These are phyloP conservation scores for Ophion obscuratus DNA, from an alignment of 2,888 invertebrate genomes.

Conservation along the genomic window DNA sequence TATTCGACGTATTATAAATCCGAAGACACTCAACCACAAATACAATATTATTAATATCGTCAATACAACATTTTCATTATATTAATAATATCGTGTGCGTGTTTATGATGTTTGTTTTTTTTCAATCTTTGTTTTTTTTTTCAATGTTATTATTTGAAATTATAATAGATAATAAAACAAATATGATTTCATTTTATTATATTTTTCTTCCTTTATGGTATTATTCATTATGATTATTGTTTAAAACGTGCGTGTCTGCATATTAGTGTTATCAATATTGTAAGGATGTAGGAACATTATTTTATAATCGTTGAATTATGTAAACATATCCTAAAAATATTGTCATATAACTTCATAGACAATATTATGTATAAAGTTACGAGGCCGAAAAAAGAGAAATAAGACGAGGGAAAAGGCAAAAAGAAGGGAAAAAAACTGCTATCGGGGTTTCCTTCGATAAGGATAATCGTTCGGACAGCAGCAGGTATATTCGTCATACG, in stretches of 20 bases:
- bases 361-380: background rate
- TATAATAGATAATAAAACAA: too few relatives aligned
- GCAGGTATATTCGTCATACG: background rate
- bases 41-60: too few relatives aligned
- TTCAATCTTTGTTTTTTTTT: too few relatives aligned
- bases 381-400: background rate
- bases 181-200: too few relatives aligned
- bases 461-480: background rate
- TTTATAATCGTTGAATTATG: background rate
- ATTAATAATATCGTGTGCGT: too few relatives aligned
- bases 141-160: too few relatives aligned
- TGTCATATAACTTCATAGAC: background rate
- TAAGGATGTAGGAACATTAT: background rate
- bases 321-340: background rate
- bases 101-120: too few relatives aligned
- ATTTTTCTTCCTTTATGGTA: too few relatives aligned
- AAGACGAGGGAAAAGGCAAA: background rate
- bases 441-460: constrained; percentile 1
- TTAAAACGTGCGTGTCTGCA: background rate
- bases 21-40: too few relatives aligned
- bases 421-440: background rate
- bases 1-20: too few relatives aligned
- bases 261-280: background rate
- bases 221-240: background rate
- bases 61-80: too few relatives aligned